Evolutionary conservation across 2,113 vertebrate genomes (phyloP), one percentile per base, ranked within the genome.

Genomic region (Festucalex cinctus): DNA sequence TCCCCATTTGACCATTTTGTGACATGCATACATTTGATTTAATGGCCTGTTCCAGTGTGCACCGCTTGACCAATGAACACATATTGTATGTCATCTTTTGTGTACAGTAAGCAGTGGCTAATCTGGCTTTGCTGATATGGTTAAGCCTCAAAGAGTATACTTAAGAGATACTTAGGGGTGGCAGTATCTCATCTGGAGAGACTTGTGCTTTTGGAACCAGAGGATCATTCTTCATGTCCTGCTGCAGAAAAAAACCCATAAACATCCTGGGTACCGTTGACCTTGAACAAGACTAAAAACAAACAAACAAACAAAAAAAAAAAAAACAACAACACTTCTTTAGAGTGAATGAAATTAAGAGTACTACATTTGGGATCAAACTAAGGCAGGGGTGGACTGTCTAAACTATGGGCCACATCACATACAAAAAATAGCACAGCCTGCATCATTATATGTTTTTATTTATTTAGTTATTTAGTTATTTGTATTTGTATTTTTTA

Each of bases 21-120:
- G 60, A 64, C 37, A 20, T 1, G 51, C 54, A 53, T 28, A 71
- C 68, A 75, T 68, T 13, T 75, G 62, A 70, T 48, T 16, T 65
- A 71, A 41, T 46, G 26, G 69, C 39, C 22, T 56, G 48, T 28
- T 53, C 32, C 14, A 57, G 6, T 32, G 46, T 20, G 9, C 44
- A 24, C 70, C 35, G 67, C 63, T 73, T 39, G 9, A 58, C n/a
- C n/a, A n/a, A n/a, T n/a, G 26, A 46, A 74, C 57, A 59, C 63
- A 26, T 14, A 26, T 9, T 22, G 51, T 63, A 63, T 73, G 14
- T 0, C 41, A 17, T 61, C 14, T 2, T 77, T 70, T 71, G 19
- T 81, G 57, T 78, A 68, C 66, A 19, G 22, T 65, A 24, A 63
- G 77, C 36, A 13, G 53, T 36, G 58, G 71, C 69, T 81, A 80